These are phyloP conservation scores for Imbricaverruca yamaguchii DNA, from an alignment of 2,888 invertebrate species.

Conservation along the genomic window DNA sequence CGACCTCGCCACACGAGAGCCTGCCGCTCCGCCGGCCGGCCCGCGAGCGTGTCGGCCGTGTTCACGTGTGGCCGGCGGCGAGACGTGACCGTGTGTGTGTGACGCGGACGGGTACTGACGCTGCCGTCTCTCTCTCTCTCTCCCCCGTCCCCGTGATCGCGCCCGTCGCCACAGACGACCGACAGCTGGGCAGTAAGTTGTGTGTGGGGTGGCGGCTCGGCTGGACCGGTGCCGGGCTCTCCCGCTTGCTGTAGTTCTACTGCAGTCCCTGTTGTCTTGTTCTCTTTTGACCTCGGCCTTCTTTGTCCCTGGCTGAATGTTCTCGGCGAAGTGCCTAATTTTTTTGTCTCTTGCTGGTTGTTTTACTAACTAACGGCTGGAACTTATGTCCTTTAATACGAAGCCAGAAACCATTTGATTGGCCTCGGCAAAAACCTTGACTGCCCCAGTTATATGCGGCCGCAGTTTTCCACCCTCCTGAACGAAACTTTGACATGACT, in stretches of 20 bases:
- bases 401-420: too few species aligned
- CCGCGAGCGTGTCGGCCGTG: constrained; percentile 23
- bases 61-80: background rate
- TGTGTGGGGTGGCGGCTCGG: background rate
- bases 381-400: too few species aligned
- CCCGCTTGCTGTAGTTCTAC: background rate
- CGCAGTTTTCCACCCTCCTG: too few species aligned
- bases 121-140: constrained; percentile 24
- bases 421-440: too few species aligned
- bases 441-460: too few species aligned
- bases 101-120: background rate
- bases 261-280: constrained; percentile 12
- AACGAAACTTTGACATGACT: too few species aligned
- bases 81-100: background rate
- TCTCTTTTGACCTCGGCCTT: background rate
- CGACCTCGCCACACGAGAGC: too few species aligned
- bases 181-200: constrained; percentile 8
- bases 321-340: too few species aligned
- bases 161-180: background rate
- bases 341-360: too few species aligned
- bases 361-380: too few species aligned
- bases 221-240: background rate
- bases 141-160: background rate
- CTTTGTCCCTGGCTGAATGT: too few species aligned
- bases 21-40: too few species aligned